Conservation (phyloP, 1,140 invertebrate species). For the Drosophila repletoides region DNA sequence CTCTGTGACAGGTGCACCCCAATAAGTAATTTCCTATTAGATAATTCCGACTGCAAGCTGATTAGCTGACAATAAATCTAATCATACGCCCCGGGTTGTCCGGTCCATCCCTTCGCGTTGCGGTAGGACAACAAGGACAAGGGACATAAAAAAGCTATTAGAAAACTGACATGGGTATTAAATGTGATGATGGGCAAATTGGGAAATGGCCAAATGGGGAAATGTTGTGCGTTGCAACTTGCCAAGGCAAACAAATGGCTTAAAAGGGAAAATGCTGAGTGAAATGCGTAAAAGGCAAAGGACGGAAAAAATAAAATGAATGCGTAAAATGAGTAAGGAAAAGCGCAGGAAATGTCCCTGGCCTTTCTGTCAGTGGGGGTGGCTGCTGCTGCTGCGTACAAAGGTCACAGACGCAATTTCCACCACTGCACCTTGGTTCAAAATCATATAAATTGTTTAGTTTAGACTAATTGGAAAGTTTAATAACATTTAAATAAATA, state of each 20-base stretch:
- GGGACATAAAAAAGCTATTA: constrained; percentile 70
- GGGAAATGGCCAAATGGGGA: constrained; percentile 17
- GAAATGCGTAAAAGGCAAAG: constrained; percentile 38
- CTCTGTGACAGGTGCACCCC: not conserved
- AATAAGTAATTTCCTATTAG: constrained; percentile 14
- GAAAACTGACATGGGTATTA: constrained; percentile 25
- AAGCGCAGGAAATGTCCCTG: constrained; percentile 37
- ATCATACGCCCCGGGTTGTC: constrained; percentile 1
- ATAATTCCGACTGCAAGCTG: constrained; percentile 9
- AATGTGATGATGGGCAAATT: not conserved
- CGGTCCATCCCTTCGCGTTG: constrained; percentile 27
- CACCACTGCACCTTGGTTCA: constrained; percentile 68
- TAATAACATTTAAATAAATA: no score
- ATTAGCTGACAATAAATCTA: constrained; percentile 22
- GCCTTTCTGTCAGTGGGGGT: not conserved
- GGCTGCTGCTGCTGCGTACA: not conserved
- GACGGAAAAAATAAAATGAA: constrained; percentile 53
- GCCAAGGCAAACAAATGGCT: constrained; percentile 46
- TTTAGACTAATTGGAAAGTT: no score
- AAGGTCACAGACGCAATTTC: constrained; percentile 53
- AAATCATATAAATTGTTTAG: no score
- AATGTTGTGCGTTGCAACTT: constrained; percentile 65
- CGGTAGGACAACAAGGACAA: constrained; percentile 55
- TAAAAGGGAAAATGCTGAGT: constrained; percentile 28
- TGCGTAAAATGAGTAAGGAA: constrained; percentile 56